Evolutionary conservation across 1,140 invertebrate species (phyloP).

Genomic region (Parasteatoda tepidariorum): DNA sequence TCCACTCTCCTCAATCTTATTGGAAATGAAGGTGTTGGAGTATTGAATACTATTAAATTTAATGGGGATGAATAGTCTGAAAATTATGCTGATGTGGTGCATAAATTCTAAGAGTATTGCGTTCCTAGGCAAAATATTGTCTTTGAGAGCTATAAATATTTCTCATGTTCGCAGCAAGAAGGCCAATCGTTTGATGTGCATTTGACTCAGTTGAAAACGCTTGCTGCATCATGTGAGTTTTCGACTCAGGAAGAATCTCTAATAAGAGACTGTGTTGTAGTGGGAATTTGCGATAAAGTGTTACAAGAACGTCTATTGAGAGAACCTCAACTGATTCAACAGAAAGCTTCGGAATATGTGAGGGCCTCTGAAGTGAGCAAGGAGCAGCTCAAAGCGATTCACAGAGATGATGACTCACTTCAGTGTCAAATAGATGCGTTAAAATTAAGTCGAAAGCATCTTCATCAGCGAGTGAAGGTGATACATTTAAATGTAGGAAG

Average conservation of each 20-base stretch:
- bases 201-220: slow-evolving; percentile 11
- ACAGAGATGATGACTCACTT: not conserved
- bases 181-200: not conserved
- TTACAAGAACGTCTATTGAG: slow-evolving; percentile 31
- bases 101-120: slow-evolving; percentile 14
- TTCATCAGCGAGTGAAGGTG: not conserved
- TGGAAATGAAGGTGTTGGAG: not conserved
- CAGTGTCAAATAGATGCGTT: not conserved
- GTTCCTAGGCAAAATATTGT: not conserved
- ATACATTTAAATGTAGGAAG: not conserved
- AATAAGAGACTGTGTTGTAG: slow-evolving; percentile 7
- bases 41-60: slow-evolving; percentile 32
- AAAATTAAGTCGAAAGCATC: not conserved
- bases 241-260: not conserved
- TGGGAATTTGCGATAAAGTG: not conserved
- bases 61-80: not conserved
- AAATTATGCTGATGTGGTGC: not conserved
- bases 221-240: slow-evolving; percentile 35
- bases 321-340: not conserved
- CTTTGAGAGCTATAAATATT: slow-evolving; percentile 25
- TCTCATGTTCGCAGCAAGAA: not conserved
- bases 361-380: not conserved
- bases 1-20: slow-evolving; percentile 1
- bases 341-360: not conserved
- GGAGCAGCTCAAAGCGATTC: not conserved